Base-by-base conservation (phyloP, 1,140 invertebrate species). In the Cecropterus lyciades region DNA sequence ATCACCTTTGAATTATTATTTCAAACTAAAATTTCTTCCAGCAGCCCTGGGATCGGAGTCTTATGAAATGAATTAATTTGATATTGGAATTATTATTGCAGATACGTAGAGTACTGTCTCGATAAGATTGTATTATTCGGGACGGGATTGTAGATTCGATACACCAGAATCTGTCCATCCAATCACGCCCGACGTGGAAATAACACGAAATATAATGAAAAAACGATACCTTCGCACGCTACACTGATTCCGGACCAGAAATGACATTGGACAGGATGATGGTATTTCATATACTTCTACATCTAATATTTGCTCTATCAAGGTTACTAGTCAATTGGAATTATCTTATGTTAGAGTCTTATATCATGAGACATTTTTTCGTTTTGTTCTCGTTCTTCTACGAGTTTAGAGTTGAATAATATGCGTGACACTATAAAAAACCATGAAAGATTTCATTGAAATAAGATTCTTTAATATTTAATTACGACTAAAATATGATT, bases 231-330 rank as follows among this genome's bases (percentile, higher is more conserved):
- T 57, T 57, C 15, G 6, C 30, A 45, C 13, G 40, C 40, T n/a
- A 45, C 42, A 14, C 3, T 57, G 55, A 45, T 27, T 57, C 42
- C 40, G 13, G 42, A 57, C 42, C 55, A 57, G 24, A 45, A 45
- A 57, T 57, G 40, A 57, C 42, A 57, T 45, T 45, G 42, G 42
- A 57, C 40, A 57, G 17, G n/a, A 24, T 15, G n/a, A n/a, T n/a
- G n/a, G n/a, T n/a, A 11, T 24, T 17, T 33, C 30, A 13, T 24
- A 27, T 14, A 51, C 37, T 51, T 20, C 10, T 48, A 48, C 16
- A 48, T 48, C 16, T 10, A 20, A 48, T 11, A 48, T 48, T 48
- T 9, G 16, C 16, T 20, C 9, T 48, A 48, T 17, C 15, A 20
- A 48, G 45, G 16, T 48, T 6, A 17, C 15, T 9, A 11, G 15